Conservation (phyloP, 2,113 vertebrate species). For the Psophia crepitans region DNA sequence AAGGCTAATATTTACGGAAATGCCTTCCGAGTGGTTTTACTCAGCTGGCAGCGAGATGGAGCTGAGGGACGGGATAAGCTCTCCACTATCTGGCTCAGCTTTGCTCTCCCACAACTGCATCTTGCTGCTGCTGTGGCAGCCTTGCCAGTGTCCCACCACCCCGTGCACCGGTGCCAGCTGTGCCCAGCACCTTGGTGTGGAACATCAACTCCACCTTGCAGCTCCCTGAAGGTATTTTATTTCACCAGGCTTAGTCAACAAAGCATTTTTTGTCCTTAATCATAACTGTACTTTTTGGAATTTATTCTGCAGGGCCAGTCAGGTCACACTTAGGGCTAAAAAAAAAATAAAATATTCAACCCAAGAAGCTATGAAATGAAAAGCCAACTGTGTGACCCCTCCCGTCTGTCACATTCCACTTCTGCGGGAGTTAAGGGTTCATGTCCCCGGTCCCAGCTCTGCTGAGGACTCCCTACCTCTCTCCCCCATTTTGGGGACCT, state of each 20-base stretch:
- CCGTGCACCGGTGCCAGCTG: accelerated
- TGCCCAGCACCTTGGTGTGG: not conserved
- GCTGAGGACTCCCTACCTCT: not conserved
- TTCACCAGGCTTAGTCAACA: not conserved
- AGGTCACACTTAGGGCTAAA: not conserved
- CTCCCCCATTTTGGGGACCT: not conserved
- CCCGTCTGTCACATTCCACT: not conserved
- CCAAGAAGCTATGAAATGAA: not conserved
- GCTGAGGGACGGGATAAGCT: not conserved
- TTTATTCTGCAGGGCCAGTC: accelerated
- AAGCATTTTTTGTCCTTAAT: not conserved
- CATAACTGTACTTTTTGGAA: not conserved
- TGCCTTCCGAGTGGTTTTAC: not conserved
- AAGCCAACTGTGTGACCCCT: not conserved
- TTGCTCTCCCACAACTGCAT: not conserved
- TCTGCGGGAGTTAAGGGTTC: not conserved
- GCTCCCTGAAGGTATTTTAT: not conserved
- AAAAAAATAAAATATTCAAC: not conserved
- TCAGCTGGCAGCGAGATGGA: not conserved
- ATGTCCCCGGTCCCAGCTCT: not conserved
- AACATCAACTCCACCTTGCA: not conserved
- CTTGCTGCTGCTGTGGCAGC: not conserved
- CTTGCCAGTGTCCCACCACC: not conserved
- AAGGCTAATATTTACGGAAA: not conserved
- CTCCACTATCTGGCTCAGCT: not conserved